Evolutionary conservation across 2,797 vertebrate species (phyloP), one percentile per base, ranked within the genome.

Genomic region (Anableps anableps): DNA sequence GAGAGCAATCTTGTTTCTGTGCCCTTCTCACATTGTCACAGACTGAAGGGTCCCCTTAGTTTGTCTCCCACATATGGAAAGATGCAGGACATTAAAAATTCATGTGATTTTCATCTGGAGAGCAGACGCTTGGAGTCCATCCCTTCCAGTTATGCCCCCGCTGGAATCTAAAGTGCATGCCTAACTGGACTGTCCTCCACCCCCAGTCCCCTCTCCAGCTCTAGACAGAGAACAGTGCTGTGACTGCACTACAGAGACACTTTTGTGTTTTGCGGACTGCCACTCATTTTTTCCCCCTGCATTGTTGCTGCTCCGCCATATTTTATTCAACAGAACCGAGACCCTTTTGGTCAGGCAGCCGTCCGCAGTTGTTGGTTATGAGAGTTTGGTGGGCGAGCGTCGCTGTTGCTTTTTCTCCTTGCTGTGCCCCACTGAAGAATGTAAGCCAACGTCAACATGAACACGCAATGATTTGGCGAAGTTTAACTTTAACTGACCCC

Each of bases 311-410:
- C 84, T 91, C 86, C 91, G 86, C 95, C 91, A 95, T 94, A 93
- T 96, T 96, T 96, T 90, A 93, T 96, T 96, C 94, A 95, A 91
- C 91, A 85, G 93, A 77, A 79, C 74, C 34, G 16, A 84, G 89
- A 88, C 76, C 75, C 85, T 88, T 79, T 74, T 77, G 88, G 89
- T 89, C 64, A 88, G 87, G 89, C 89, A 83, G 85, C 77, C 88
- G 48, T 75, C 89, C 91, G 93, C 88, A 83, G 85, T 91, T 92
- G 82, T n/a, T n/a, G 83, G 86, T 83, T 88, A 91, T 94, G 94
- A 93, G 89, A 86, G 87, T 85, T 88, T 83, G 76, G 85, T 84
- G 84, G 92, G 86, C 87, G 79, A 88, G 78, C 36, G 75, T 76
- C 72, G 38, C 26, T 5, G 36, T 36, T 29, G 70, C n/a, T 73